Evolutionary conservation across 2,113 vertebrate genomes (phyloP).

Genomic region (Reinhardtius hippoglossoides): DNA sequence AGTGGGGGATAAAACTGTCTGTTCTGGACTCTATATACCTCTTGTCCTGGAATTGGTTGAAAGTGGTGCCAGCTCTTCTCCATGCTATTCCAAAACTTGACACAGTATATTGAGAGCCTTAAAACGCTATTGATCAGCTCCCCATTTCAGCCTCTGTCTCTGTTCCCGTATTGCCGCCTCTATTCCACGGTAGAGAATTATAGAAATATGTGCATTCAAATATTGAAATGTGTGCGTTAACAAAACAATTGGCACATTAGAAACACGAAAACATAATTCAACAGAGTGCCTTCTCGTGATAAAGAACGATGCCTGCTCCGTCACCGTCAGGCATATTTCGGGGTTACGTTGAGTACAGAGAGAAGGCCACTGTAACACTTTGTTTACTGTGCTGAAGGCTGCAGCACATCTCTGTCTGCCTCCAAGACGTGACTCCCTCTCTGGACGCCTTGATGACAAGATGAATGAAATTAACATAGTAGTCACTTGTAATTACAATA

Average conservation of each 20-base stretch:
- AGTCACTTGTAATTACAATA: slow-evolving; percentile 75
- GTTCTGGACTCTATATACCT: slow-evolving; percentile 49
- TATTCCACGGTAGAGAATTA: slow-evolving; percentile 19
- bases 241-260: slow-evolving; percentile 14
- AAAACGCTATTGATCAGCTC: slow-evolving; percentile 56
- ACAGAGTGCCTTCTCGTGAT: slow-evolving; percentile 10
- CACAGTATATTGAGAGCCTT: slow-evolving; percentile 87
- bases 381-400: slow-evolving; percentile 35
- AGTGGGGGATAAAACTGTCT: slow-evolving; percentile 60
- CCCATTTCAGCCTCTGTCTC: slow-evolving; percentile 63
- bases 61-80: slow-evolving; percentile 87
- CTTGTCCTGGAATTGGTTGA: slow-evolving; percentile 77
- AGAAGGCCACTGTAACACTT: slow-evolving; percentile 21
- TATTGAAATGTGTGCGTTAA: slow-evolving; percentile 16
- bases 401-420: slow-evolving; percentile 44
- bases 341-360: slow-evolving; percentile 41
- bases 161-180: slow-evolving; percentile 38
- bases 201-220: background rate
- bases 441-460: slow-evolving; percentile 57
- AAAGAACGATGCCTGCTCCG: slow-evolving; percentile 1
- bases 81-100: slow-evolving; percentile 80
- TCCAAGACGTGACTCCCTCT: slow-evolving; percentile 61
- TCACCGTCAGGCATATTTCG: slow-evolving; percentile 37
- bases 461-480: slow-evolving; percentile 70
- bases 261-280: slow-evolving; percentile 36